Evolutionary conservation across 2,888 invertebrate species (phyloP), one percentile per base, ranked within the genome.

Genomic region (Dryocosmus kuriphilus): DNA sequence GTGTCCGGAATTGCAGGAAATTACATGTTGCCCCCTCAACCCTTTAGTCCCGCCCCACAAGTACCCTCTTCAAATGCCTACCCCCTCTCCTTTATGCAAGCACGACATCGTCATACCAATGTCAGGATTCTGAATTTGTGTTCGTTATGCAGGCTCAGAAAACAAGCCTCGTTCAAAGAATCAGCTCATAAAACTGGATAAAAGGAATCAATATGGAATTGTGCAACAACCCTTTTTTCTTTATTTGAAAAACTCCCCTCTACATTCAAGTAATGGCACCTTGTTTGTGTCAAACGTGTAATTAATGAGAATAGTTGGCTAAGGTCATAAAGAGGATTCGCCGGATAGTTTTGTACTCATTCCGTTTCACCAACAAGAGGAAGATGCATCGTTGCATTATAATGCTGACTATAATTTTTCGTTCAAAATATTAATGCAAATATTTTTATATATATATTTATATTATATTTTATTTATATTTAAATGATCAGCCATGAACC

Each of bases 1-100:
- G 51, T 71, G 71, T 71, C 71, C 32, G 32, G 71, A 71, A 71
- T 71, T 71, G 51, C 41, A 71, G 71, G 71, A 71, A 71, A 71
- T 71, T 71, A 71, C 71, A 71, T 46, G 71, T 71, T 51, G 30
- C 51, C 51, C 71, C 71, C 30, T 51, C 51, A 67, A 67, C 67
- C 67, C 63, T 19, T 71, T 9, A 51, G 41, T n/a, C 27, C 27
- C 51, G 11, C n/a, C 46, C 67, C 46, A 27, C 27, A 19, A 46
- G 9, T 16, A 14, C 46, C 51, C 71, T 30, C n/a, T 51, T n/a
- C 30, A 51, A 71, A 30, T 32, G 14, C 14, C 30, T 30, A 1
- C 11, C 51, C 27, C 22, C 41, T 16, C 41, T 11, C 51, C 9
- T n/a, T 32, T 51, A 30, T 71, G n/a, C 30, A 30, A 22, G 14